Evolutionary conservation across 2,888 invertebrate genomes (phyloP).

Genomic region (Melanargia galathea): DNA sequence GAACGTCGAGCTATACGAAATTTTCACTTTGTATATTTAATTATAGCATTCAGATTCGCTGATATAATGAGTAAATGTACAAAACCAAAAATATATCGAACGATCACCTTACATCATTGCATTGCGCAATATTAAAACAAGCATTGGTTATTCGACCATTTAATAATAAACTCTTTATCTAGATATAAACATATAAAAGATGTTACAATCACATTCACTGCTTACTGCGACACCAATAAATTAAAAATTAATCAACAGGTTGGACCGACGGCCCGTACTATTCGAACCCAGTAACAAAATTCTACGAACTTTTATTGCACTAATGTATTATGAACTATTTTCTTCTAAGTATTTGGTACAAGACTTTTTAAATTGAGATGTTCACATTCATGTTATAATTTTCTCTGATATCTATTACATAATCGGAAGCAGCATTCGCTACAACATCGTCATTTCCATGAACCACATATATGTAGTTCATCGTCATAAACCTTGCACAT

Average conservation of each 20-base stretch:
- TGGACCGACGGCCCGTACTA: conserved; percentile 32
- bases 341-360: background rate
- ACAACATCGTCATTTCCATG: too few species aligned
- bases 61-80: too few species aligned
- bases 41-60: too few species aligned
- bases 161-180: conserved; percentile 69
- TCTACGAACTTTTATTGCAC: background rate
- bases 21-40: too few species aligned
- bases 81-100: background rate
- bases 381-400: too few species aligned
- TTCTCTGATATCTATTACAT: too few species aligned
- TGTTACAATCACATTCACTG: conserved; percentile 71
- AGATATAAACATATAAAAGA: conserved; percentile 75
- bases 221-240: conserved; percentile 73
- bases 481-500: too few species aligned
- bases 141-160: conserved; percentile 29
- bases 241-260: conserved; percentile 54
- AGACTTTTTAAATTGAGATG: background rate
- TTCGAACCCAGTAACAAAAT: conserved; percentile 40
- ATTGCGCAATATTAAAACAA: conserved; percentile 21
- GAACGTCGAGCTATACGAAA: too few species aligned
- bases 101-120: background rate
- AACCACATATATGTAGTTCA: too few species aligned
- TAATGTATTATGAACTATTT: background rate
- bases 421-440: too few species aligned